Evolutionary conservation across 1,140 invertebrate species (phyloP).

Genomic region (Drusus annulatus): DNA sequence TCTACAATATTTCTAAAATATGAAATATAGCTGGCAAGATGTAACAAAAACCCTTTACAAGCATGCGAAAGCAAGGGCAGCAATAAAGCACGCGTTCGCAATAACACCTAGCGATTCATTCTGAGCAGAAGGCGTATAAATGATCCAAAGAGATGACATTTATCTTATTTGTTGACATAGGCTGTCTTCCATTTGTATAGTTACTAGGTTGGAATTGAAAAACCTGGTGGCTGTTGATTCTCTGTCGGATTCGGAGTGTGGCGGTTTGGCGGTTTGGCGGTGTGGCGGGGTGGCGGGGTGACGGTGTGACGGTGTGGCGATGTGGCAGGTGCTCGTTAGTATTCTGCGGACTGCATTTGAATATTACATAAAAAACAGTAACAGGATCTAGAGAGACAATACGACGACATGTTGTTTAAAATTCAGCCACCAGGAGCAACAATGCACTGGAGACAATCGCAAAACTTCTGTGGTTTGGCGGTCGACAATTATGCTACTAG

Average conservation of each 20-base stretch:
- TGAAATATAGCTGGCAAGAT: too few species aligned
- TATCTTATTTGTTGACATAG: too few species aligned
- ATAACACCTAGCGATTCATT: too few species aligned
- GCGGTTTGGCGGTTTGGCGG: too few species aligned
- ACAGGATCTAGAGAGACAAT: slow-evolving; percentile 19
- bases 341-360: neutral
- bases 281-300: too few species aligned
- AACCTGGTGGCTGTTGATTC: neutral
- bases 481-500: neutral
- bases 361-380: slow-evolving; percentile 18
- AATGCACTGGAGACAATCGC: neutral
- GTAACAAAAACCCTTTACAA: too few species aligned
- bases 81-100: too few species aligned
- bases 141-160: too few species aligned
- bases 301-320: too few species aligned
- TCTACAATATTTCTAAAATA: too few species aligned
- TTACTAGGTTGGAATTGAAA: neutral
- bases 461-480: neutral
- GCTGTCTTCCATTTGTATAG: neutral
- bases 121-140: too few species aligned
- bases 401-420: neutral
- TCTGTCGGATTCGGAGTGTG: neutral
- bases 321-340: slow-evolving; percentile 6
- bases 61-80: too few species aligned
- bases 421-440: slow-evolving; percentile 6